phyloP scores from a whole-genome alignment of 2,113 vertebrate genomes.

The Urocynchramus pylzowi region DNA sequence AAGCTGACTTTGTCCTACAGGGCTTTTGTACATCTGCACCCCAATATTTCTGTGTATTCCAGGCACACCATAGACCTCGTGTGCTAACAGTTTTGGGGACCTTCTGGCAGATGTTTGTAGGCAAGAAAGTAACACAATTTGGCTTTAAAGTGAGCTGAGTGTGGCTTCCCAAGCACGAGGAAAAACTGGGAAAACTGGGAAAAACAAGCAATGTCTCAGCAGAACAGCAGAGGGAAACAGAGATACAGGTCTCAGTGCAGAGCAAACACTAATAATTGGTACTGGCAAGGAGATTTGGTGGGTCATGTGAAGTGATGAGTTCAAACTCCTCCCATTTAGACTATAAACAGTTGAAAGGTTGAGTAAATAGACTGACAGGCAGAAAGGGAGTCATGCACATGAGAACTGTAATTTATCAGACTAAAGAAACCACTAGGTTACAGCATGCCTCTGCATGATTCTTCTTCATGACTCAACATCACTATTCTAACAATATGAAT shows the following conservation, averaged over 20 bases:
- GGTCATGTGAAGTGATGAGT: not conserved
- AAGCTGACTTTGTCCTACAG: fast-evolving
- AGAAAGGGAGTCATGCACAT: not conserved
- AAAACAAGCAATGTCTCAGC: not conserved
- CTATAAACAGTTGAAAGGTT: not conserved
- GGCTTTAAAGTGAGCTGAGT: not conserved
- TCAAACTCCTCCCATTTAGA: not conserved
- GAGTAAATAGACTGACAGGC: not conserved
- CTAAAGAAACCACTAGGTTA: not conserved
- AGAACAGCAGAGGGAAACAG: conserved; percentile 55
- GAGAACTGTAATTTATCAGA: not conserved
- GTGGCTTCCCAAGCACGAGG: not conserved
- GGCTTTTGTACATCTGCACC: not conserved
- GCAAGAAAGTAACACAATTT: not conserved
- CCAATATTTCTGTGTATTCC: not conserved
- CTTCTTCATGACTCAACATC: not conserved
- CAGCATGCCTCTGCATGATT: not conserved
- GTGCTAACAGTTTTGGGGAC: not conserved
- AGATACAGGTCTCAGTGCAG: not conserved
- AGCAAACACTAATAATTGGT: not conserved
- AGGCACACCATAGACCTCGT: not conserved
- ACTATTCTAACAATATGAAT: not conserved
- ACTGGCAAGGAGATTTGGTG: not conserved
- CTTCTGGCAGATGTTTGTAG: not conserved
- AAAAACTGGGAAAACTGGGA: not conserved